phyloP scores from a whole-genome alignment of 1,140 invertebrate species.

The Episyrphus balteatus region DNA sequence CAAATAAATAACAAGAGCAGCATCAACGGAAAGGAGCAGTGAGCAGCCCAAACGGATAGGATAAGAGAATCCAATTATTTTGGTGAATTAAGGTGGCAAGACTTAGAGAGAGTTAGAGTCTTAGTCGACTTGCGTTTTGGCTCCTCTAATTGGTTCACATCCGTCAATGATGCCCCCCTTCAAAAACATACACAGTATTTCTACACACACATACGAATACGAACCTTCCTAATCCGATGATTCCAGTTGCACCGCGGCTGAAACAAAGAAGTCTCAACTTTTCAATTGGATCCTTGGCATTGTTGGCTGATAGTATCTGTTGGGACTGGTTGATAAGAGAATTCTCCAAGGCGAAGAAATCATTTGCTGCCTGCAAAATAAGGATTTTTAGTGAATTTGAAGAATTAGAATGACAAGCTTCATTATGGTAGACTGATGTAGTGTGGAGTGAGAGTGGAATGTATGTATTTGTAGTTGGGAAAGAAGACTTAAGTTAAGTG shows the following conservation, averaged over 20 bases:
- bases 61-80: neutral
- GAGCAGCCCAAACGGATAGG: neutral
- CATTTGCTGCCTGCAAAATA: constrained; percentile 3
- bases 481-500: too few relatives aligned
- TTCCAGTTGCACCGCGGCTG: constrained; percentile 74
- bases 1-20: neutral
- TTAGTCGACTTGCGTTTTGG: neutral
- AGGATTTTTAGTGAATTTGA: too few relatives aligned
- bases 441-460: too few relatives aligned
- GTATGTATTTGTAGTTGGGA: too few relatives aligned
- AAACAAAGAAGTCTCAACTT: constrained; percentile 74
- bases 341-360: constrained; percentile 45
- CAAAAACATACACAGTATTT: constrained; percentile 12
- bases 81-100: neutral
- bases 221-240: constrained; percentile 77
- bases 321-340: constrained; percentile 70
- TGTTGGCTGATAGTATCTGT: constrained; percentile 43
- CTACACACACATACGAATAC: neutral
- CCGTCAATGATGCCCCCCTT: neutral
- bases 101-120: neutral
- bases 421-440: too few relatives aligned
- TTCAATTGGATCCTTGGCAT: constrained; percentile 67
- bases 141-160: neutral
- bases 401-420: too few relatives aligned
- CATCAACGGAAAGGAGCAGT: neutral